Evolutionary conservation across 2,888 invertebrate species (phyloP).

Genomic region (Amphiduros pacificus): DNA sequence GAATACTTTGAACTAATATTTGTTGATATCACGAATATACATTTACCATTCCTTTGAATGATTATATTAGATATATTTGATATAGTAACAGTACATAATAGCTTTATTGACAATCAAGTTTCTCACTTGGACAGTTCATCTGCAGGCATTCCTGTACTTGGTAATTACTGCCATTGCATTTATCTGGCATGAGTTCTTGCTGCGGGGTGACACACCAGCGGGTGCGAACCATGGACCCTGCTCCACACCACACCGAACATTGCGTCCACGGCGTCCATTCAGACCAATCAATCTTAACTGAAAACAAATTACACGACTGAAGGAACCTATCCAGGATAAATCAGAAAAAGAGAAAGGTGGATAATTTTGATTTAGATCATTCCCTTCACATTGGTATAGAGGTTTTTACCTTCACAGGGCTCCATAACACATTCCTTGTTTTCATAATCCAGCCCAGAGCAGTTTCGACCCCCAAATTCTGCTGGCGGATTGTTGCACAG

Average conservation of each 20-base stretch:
- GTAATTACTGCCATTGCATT: not conserved
- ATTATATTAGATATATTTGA: too few relatives aligned
- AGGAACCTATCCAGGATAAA: not conserved
- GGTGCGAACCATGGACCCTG: slow-evolving; percentile 2
- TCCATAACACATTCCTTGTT: not conserved
- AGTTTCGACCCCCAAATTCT: slow-evolving; percentile 8
- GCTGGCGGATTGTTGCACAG: slow-evolving; percentile 16
- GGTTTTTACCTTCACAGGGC: not conserved
- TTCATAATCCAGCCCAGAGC: slow-evolving; percentile 6
- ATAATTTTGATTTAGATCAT: not conserved
- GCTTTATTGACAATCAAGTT: too few relatives aligned
- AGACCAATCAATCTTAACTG: slow-evolving; percentile 29
- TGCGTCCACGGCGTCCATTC: slow-evolving; percentile 27
- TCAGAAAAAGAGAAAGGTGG: not conserved
- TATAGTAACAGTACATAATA: too few relatives aligned
- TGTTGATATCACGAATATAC: too few relatives aligned
- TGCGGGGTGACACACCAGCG: slow-evolving; percentile 10
- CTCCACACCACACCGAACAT: slow-evolving; percentile 28
- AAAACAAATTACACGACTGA: not conserved
- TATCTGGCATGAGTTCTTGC: not conserved
- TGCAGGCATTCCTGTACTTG: slow-evolving; percentile 6
- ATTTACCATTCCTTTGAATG: too few relatives aligned
- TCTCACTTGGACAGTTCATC: slow-evolving; percentile 9
- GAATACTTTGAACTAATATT: too few relatives aligned
- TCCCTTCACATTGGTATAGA: not conserved